A percentile compares a stretch with the other conserved stretches of the same genome.
phyloP scores from a whole-genome alignment of 2,797 vertebrate species.

The Microchirus variegatus region DNA sequence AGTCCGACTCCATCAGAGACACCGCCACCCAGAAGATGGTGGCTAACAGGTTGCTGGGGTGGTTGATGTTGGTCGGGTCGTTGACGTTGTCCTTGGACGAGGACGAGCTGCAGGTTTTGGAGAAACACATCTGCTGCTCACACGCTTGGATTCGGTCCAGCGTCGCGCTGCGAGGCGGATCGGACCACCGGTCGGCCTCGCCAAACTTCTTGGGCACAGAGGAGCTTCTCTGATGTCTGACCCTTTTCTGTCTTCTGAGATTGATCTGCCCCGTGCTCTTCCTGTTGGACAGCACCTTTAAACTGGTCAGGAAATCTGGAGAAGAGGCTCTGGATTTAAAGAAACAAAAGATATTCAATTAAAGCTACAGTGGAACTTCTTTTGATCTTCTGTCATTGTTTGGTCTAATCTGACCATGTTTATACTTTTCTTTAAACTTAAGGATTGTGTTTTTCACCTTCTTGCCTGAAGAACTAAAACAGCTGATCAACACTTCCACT shows the following conservation, averaged over 20 bases:
- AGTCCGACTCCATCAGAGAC: constrained; percentile 98
- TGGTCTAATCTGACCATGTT: no score
- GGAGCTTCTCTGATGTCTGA: constrained; percentile 95
- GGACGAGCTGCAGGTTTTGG: constrained; percentile 86
- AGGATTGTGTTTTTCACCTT: no score
- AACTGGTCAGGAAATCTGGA: constrained; percentile 88
- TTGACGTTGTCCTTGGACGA: constrained; percentile 85
- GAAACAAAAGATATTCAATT: background rate
- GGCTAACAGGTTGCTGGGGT: constrained; percentile 93
- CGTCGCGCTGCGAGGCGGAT: constrained; percentile 94
- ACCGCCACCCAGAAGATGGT: constrained; percentile 98
- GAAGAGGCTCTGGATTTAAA: constrained; percentile 87
- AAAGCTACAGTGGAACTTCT: background rate
- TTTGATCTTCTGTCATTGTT: background rate
- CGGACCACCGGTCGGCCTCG: constrained; percentile 82
- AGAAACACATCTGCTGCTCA: constrained; percentile 87
- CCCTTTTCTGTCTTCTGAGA: constrained; percentile 84
- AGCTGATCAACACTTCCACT: no score
- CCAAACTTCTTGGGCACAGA: constrained; percentile 98
- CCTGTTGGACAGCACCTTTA: constrained; percentile 89
- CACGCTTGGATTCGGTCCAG: constrained; percentile 95
- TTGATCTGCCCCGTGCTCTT: constrained; percentile 96
- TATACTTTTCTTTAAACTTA: no score
- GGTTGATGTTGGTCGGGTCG: constrained; percentile 89
- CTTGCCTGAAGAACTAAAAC: no score